These are phyloP conservation scores for Pogonocherus hispidulus DNA, from an alignment of 2,888 invertebrate genomes.

Conservation along the genomic window DNA sequence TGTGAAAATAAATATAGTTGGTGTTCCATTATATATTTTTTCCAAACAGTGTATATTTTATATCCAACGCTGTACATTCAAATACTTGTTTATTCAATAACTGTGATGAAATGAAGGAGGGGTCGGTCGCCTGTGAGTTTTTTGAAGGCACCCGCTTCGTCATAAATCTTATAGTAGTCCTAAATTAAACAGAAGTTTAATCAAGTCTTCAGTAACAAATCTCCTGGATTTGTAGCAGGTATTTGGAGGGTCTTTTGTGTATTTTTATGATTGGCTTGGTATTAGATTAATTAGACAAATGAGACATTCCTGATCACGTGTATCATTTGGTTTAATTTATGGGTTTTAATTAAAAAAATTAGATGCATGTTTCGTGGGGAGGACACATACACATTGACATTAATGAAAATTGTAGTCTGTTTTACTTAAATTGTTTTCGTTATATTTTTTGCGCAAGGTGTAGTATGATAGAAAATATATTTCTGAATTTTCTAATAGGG, in stretches of 20 bases:
- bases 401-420: too few relatives aligned
- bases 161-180: constrained; percentile 42
- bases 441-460: too few relatives aligned
- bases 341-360: background rate
- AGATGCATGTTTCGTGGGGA: background rate
- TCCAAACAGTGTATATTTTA: too few relatives aligned
- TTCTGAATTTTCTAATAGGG: too few relatives aligned
- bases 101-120: too few relatives aligned
- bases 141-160: constrained; percentile 12
- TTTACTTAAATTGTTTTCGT: too few relatives aligned
- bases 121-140: background rate
- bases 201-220: constrained; percentile 39
- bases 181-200: constrained; percentile 46
- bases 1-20: too few relatives aligned
- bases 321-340: background rate
- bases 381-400: too few relatives aligned
- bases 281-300: background rate
- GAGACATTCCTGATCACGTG: background rate
- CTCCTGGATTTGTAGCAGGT: constrained; percentile 37
- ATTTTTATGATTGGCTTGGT: background rate
- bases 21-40: too few relatives aligned
- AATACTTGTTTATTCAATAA: too few relatives aligned
- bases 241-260: background rate
- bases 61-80: too few relatives aligned
- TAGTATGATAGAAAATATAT: too few relatives aligned